phyloP scores from a whole-genome alignment of 2,797 vertebrate genomes.

The Hafferia zeledoni region DNA sequence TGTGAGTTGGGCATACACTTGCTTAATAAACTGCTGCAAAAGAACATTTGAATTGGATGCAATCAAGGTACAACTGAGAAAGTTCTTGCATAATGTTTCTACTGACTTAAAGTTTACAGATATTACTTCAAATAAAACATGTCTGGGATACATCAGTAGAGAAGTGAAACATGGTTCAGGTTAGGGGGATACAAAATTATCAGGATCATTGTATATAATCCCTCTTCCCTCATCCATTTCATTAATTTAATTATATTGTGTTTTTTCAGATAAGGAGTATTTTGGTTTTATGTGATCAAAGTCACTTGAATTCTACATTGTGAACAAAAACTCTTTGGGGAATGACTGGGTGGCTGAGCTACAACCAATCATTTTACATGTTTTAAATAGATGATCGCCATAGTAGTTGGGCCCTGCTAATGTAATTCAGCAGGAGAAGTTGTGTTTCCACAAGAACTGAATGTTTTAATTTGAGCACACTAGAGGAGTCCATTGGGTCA shows the following conservation, averaged over 20 bases:
- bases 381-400: not conserved
- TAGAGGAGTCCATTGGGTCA: not conserved
- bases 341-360: not conserved
- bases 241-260: not conserved
- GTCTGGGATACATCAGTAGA: not conserved
- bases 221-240: not conserved
- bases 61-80: not conserved
- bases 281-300: not conserved
- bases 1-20: not conserved
- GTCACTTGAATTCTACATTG: not conserved
- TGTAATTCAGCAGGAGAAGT: not conserved
- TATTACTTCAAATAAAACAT: not conserved
- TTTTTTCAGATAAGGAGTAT: not conserved
- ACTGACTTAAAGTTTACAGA: not conserved
- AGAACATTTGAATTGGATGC: not conserved
- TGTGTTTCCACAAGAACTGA: not conserved
- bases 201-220: not conserved
- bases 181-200: not conserved
- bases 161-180: not conserved
- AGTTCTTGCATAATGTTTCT: not conserved
- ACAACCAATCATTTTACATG: not conserved
- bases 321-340: not conserved
- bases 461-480: not conserved
- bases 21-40: not conserved
- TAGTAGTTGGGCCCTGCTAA: not conserved